Percentiles rank a stretch among this genome's conserved stretches.
These are phyloP conservation scores for Cistogaster globosa DNA, from an alignment of 2,888 invertebrate genomes.

Conservation along the genomic window DNA sequence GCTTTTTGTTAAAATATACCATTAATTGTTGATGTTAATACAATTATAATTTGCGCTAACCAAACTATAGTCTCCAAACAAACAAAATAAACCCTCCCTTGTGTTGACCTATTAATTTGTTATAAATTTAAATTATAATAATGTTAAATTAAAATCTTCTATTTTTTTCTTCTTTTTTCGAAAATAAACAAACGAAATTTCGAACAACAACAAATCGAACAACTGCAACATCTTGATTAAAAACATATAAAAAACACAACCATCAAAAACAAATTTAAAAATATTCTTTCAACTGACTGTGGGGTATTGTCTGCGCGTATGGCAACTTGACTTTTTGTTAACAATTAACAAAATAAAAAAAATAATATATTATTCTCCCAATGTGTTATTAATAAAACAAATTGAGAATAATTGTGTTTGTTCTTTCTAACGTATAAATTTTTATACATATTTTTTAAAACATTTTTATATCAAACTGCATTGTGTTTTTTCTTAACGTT, in stretches of 20 bases:
- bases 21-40: slow-evolving; percentile 34
- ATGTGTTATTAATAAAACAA: slow-evolving; percentile 33
- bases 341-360: slow-evolving; percentile 42
- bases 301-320: slow-evolving; percentile 59
- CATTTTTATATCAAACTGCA: slow-evolving; percentile 48
- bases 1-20: slow-evolving; percentile 44
- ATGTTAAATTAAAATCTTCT: slow-evolving; percentile 60
- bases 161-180: slow-evolving; percentile 68
- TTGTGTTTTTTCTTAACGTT: slow-evolving; percentile 50
- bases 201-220: slow-evolving; percentile 65
- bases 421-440: slow-evolving; percentile 65
- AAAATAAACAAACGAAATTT: slow-evolving; percentile 42
- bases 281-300: slow-evolving; percentile 21
- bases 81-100: slow-evolving; percentile 44
- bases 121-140: slow-evolving; percentile 16
- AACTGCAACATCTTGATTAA: slow-evolving; percentile 68
- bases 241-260: slow-evolving; percentile 12
- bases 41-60: slow-evolving; percentile 53
- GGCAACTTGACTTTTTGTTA: slow-evolving; percentile 64
- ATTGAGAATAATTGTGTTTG: slow-evolving; percentile 65
- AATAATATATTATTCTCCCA: slow-evolving; percentile 50
- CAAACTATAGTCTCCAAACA: slow-evolving; percentile 38
- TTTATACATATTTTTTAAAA: slow-evolving; percentile 71
- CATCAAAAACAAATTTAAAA: slow-evolving; percentile 14
- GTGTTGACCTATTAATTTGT: slow-evolving; percentile 41